Evolutionary conservation across 2,797 vertebrate species (phyloP).

Genomic region (Moxostoma hubbsi): DNA sequence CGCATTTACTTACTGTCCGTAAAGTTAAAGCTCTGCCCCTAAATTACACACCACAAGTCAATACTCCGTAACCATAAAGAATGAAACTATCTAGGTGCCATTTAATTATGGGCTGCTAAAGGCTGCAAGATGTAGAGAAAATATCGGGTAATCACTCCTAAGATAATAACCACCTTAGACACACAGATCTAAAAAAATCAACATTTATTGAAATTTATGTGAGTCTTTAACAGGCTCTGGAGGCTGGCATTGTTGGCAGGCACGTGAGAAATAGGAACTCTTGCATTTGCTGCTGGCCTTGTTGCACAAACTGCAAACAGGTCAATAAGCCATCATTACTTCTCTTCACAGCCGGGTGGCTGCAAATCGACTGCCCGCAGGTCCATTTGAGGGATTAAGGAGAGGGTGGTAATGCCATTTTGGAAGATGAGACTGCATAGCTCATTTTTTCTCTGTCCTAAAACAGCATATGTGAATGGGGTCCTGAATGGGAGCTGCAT

Average conservation of each 20-base stretch:
- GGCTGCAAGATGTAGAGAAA: constrained; percentile 31
- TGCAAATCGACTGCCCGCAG: constrained; percentile 84
- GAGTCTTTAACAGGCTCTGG: constrained; percentile 55
- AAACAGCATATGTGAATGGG: constrained; percentile 60
- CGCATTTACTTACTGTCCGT: not conserved
- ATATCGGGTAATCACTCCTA: constrained; percentile 25
- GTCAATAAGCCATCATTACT: constrained; percentile 87
- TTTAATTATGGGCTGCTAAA: constrained; percentile 60
- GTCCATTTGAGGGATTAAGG: constrained; percentile 78
- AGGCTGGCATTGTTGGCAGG: constrained; percentile 48
- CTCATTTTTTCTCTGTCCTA: constrained; percentile 74
- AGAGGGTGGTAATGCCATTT: constrained; percentile 74
- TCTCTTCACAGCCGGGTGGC: constrained; percentile 79
- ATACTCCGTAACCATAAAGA: constrained; percentile 53
- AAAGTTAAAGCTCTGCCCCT: constrained; percentile 21
- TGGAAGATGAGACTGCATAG: constrained; percentile 76
- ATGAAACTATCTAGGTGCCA: constrained; percentile 53
- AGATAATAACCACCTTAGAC: constrained; percentile 39
- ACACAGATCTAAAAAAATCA: constrained; percentile 33
- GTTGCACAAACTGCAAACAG: constrained; percentile 77
- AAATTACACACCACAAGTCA: constrained; percentile 49
- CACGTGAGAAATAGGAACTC: constrained; percentile 67
- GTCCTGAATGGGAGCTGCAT: constrained; percentile 51
- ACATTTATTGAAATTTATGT: constrained; percentile 61
- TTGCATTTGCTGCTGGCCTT: constrained; percentile 71